Base-by-base conservation (phyloP, 2,113 vertebrate species). In the Psettodes erumei region DNA sequence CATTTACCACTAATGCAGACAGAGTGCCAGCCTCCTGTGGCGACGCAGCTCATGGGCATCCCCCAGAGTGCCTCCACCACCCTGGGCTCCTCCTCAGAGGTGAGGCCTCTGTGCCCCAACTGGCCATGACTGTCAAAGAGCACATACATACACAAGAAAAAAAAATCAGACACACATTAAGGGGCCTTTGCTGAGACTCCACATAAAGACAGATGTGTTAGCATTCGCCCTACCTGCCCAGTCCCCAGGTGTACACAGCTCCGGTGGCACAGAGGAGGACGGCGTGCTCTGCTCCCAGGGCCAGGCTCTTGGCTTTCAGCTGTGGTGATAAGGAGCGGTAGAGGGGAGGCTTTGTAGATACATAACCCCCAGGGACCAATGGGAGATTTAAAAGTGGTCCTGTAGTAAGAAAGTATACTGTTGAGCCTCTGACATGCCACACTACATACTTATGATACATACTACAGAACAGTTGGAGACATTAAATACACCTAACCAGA, bases 11-110 rank as follows among this genome's bases (percentile, higher is more conserved):
- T 96, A 18, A 98, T 13, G 0, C 93, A 91, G 53, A 92, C 93
- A 0, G 96, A 97, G 68, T 99, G 98, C 98, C 98, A 99, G 72
- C 96, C 95, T 5, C 98, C 98, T 0, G 97, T 94, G 0, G 96
- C 94, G 55, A 97, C 93, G 1, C 32, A 84, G 10, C 15, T 81
- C 94, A 98, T 89, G 0, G 88, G 58, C 78, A 99, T 72, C 0
- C 98, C 97, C 1, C 94, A 95, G 43, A 99, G 82, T 0, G 95
- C 97, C 87, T 99, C 97, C 87, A 99, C 62, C 11, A 72, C 81
- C 77, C 89, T 91, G 0, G 97, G 97, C 87, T 96, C 92, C 25
- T 3, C 76, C 81, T 94, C 95, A 0, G 94, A 58, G 42, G 94
- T 92, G 78, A 99, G 93, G 0, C 11, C 82, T 1, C 96, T 95